Base-by-base conservation (phyloP, 2,113 vertebrate species). In the Pteropus alecto region DNA sequence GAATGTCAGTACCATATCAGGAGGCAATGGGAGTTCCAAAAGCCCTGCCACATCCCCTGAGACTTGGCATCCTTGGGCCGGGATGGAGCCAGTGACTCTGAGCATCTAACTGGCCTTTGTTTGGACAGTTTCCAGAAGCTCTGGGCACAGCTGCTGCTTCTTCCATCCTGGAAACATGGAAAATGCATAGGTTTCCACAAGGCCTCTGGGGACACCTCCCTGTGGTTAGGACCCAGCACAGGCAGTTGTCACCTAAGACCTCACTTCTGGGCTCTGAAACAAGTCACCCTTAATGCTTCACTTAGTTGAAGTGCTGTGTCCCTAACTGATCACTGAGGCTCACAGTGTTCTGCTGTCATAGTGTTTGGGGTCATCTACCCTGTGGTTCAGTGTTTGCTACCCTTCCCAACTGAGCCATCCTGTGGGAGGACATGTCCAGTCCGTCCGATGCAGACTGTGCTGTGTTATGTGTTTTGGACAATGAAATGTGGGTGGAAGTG, bases 291-390 rank as follows among this genome's bases (percentile, higher is more conserved):
- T n/a, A 14, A 4, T 2, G 24, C 21, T 15, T 54, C 65, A 10
- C n/a, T 76, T 28, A 6, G 14, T 48, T 22, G 19, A 41, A 38
- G 38, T 6, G n/a, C 28, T 0, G 1, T 2, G 13, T 19, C 12
- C 13, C n/a, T 56, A 16, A 33, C 0, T 5, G 41, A 18, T 22
- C 19, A 4, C 41, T 1, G 4, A 30, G 41, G 28, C 35, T 21
- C 12, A 1, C 0, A 0, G 61, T 19, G 35, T 14, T 43, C 14
- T 28, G 15, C 22, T 46, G 0, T 24, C 11, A 4, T 0, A 4
- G n/a, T 1, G 6, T n/a, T 35, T 41, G 24, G 1, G 1, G 65
- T 1, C 0, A 0, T n/a, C 74, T 11, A 0, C 28, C 33, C 51
- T 5, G 22, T 30, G 43, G 35, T 8, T 35, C 11, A 0, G 0